phyloP scores from a whole-genome alignment of 2,113 vertebrate genomes.

The Zootoca vivipara region DNA sequence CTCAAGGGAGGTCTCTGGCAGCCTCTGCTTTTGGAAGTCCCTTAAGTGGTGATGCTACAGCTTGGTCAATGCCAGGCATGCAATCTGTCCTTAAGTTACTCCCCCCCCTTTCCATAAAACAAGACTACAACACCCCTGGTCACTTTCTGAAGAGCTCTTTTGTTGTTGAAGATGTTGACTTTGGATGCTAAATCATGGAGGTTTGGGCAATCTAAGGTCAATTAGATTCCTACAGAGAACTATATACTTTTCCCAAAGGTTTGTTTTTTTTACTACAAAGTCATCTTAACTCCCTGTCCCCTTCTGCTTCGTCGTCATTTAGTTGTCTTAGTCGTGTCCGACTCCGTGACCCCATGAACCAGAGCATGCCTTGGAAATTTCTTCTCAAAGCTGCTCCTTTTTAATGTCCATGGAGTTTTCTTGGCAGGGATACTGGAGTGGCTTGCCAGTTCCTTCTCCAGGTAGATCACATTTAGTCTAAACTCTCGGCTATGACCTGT shows the following conservation, averaged over 20 bases:
- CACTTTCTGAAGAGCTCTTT: neutral
- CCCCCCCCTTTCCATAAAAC: neutral
- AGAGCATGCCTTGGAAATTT: too few species aligned
- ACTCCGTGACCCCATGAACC: too few species aligned
- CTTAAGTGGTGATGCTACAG: neutral
- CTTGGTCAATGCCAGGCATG: neutral
- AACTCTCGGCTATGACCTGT: too few species aligned
- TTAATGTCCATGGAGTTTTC: too few species aligned
- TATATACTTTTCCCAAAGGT: neutral
- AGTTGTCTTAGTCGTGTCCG: too few species aligned
- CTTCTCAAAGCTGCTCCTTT: too few species aligned
- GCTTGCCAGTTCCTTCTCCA: too few species aligned
- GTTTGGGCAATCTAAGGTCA: neutral
- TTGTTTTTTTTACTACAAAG: neutral
- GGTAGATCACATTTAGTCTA: too few species aligned
- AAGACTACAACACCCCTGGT: neutral
- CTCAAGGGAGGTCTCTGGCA: neutral
- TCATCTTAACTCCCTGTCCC: neutral
- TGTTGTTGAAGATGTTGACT: neutral
- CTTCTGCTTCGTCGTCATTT: too few species aligned
- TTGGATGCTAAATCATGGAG: neutral
- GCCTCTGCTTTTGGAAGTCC: neutral
- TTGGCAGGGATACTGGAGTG: too few species aligned
- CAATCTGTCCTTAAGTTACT: neutral
- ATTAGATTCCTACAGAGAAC: neutral